Percentiles rank a stretch among this genome's conserved stretches.
Conservation (phyloP, 2,113 vertebrate species). For the Dolichotis patagonum region DNA sequence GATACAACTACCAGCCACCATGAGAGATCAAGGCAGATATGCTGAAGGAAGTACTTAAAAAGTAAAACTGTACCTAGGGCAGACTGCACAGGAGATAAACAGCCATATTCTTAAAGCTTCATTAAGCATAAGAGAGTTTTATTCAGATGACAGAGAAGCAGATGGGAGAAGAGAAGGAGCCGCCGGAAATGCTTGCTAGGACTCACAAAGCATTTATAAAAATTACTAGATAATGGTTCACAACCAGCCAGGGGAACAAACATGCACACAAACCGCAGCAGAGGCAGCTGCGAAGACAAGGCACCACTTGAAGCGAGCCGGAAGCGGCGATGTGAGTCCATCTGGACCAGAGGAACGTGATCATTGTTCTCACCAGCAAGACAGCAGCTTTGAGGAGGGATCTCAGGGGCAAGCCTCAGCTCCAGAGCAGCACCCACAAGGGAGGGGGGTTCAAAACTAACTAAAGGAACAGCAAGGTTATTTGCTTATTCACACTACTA, state of each 20-base stretch:
- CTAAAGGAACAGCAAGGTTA: background rate
- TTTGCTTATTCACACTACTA: background rate
- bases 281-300: background rate
- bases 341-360: background rate
- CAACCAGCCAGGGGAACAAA: background rate
- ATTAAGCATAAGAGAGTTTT: background rate
- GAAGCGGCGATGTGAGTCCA: background rate
- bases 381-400: background rate
- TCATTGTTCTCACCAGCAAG: background rate
- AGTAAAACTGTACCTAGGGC: background rate
- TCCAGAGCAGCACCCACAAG: background rate
- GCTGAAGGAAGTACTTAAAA: background rate
- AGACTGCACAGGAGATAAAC: background rate
- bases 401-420: background rate
- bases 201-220: slow-evolving; percentile 4
- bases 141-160: slow-evolving; percentile 44
- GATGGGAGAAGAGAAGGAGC: background rate
- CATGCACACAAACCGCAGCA: accelerated
- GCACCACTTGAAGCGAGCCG: accelerated
- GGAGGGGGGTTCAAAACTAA: background rate
- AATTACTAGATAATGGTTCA: background rate
- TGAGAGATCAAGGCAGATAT: background rate
- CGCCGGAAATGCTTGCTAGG: background rate
- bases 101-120: background rate
- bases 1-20: background rate